phyloP scores from a whole-genome alignment of 2,888 invertebrate genomes.

The Patella pellucida region DNA sequence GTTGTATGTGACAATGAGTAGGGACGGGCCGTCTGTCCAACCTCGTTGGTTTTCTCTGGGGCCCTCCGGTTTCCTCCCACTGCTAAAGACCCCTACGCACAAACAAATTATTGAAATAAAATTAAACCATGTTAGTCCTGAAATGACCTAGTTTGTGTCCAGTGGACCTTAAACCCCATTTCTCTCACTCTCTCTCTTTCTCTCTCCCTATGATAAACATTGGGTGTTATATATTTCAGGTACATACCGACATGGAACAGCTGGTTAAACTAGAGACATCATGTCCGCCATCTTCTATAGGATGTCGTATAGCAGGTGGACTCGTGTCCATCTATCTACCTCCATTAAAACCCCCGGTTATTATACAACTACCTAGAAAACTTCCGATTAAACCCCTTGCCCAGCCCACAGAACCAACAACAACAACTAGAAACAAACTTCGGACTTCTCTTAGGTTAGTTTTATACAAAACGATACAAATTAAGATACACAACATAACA shows the following conservation, averaged over 20 bases:
- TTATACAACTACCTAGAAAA: slow-evolving; percentile 63
- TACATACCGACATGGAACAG: slow-evolving; percentile 59
- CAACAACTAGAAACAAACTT: slow-evolving; percentile 24
- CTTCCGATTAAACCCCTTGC: slow-evolving; percentile 44
- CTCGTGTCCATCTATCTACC: slow-evolving; percentile 62
- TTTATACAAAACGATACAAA: not conserved
- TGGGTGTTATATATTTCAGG: slow-evolving; percentile 34
- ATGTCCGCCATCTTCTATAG: slow-evolving; percentile 50
- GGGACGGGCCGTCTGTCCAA: too few relatives aligned
- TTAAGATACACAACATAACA: too few relatives aligned
- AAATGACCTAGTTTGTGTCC: too few relatives aligned
- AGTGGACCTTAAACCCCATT: too few relatives aligned
- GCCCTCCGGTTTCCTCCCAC: too few relatives aligned
- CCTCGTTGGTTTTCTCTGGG: too few relatives aligned
- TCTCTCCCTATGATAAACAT: too few relatives aligned
- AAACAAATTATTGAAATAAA: too few relatives aligned
- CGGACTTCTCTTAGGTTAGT: slow-evolving; percentile 59
- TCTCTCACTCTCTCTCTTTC: too few relatives aligned
- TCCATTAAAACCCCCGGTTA: slow-evolving; percentile 59
- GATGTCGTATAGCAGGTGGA: slow-evolving; percentile 59
- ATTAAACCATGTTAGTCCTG: too few relatives aligned
- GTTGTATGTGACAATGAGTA: too few relatives aligned
- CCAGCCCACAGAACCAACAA: slow-evolving; percentile 12
- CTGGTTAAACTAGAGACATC: slow-evolving; percentile 44
- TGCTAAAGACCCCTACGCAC: too few relatives aligned